These are phyloP conservation scores for Mylabris sibirica DNA, from an alignment of 2,888 invertebrate species.

Conservation along the genomic window DNA sequence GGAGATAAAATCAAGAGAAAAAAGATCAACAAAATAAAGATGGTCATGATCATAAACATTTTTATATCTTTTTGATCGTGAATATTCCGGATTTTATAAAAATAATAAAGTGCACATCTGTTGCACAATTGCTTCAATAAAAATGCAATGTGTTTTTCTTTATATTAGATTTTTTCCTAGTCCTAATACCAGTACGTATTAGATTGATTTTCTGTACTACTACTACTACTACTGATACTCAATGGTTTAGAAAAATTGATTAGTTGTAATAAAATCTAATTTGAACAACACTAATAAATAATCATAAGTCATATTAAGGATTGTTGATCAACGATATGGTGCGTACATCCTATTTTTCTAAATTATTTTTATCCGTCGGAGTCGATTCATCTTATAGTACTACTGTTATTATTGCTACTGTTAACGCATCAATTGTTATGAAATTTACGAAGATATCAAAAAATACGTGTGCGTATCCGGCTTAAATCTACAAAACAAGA, in stretches of 20 bases:
- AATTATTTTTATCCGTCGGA: not conserved
- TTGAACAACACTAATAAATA: conserved; percentile 53
- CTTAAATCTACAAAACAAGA: not conserved
- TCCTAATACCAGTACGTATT: not conserved
- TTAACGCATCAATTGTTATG: conserved; percentile 6
- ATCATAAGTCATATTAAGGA: conserved; percentile 56
- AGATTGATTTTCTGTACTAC: not conserved
- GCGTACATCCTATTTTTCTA: conserved; percentile 50
- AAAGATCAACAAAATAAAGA: conserved; percentile 21
- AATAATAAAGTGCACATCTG: conserved; percentile 49
- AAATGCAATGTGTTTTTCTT: conserved; percentile 40
- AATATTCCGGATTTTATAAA: conserved; percentile 44
- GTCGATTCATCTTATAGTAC: not conserved
- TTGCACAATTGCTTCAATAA: conserved; percentile 46
- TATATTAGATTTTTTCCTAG: conserved; percentile 5
- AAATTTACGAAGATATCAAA: conserved; percentile 1
- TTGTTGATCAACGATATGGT: conserved; percentile 57
- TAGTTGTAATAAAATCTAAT: conserved; percentile 54
- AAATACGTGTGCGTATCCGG: too few relatives aligned
- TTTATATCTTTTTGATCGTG: conserved; percentile 47
- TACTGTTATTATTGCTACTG: too few relatives aligned
- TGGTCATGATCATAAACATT: conserved; percentile 39
- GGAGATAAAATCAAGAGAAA: not conserved
- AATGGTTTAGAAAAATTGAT: conserved; percentile 43
- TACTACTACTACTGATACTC: conserved; percentile 21